Percentiles rank a stretch among this genome's conserved stretches.
These are phyloP conservation scores for Mionectes macconnelli DNA, from an alignment of 2,113 vertebrate species.

Conservation along the genomic window DNA sequence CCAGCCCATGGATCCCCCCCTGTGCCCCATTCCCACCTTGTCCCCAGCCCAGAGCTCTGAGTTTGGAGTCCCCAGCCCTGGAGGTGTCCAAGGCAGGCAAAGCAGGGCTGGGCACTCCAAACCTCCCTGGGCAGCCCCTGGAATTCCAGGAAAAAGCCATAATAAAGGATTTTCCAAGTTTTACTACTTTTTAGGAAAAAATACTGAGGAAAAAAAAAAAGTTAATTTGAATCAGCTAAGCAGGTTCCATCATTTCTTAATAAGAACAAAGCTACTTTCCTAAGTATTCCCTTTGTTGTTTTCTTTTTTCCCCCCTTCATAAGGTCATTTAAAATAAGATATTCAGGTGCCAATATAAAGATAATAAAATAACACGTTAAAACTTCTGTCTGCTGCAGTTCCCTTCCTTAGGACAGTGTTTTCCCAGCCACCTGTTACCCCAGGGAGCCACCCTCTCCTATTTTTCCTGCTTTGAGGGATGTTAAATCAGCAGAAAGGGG, in stretches of 20 bases:
- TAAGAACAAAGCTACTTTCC: neutral
- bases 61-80: too few relatives aligned
- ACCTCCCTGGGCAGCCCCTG: neutral
- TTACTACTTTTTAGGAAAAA: neutral
- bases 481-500: neutral
- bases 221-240: rapidly evolving
- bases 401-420: neutral
- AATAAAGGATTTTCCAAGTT: neutral
- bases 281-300: neutral
- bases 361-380: neutral
- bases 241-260: neutral
- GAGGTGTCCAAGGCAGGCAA: too few relatives aligned
- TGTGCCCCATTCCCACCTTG: rapidly evolving
- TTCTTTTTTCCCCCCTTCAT: neutral
- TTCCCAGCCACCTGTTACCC: rapidly evolving
- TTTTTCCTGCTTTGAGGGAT: neutral
- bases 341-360: neutral
- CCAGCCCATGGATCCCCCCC: rapidly evolving
- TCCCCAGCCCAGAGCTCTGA: neutral
- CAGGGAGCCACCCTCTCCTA: neutral
- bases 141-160: neutral
- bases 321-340: neutral
- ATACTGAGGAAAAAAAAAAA: rapidly evolving
- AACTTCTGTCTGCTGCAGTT: neutral
- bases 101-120: neutral